Evolutionary conservation across 1,140 invertebrate species (phyloP).

Genomic region (Drosophila athabasca): DNA sequence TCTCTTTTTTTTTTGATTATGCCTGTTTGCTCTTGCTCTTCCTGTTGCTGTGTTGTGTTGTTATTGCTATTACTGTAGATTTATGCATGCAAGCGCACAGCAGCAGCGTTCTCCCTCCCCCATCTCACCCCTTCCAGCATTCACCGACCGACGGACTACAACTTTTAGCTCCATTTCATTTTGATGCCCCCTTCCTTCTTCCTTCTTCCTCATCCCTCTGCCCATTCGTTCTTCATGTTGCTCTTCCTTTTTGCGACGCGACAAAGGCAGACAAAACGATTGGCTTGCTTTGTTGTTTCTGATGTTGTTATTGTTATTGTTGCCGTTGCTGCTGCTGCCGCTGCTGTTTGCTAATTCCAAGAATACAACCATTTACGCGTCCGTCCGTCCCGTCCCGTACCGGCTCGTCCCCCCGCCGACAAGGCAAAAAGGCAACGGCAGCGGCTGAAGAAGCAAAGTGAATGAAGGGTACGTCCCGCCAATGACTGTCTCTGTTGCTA

Average conservation of each 20-base stretch:
- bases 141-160: slow-evolving; percentile 15
- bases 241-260: slow-evolving; percentile 45
- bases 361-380: slow-evolving; percentile 79
- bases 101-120: too few relatives aligned
- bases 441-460: slow-evolving; percentile 7
- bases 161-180: slow-evolving; percentile 75
- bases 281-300: slow-evolving; percentile 20
- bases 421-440: slow-evolving; percentile 32
- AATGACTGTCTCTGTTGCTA: not conserved
- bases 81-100: slow-evolving; percentile 74
- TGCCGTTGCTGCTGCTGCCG: slow-evolving; percentile 35
- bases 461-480: slow-evolving; percentile 27
- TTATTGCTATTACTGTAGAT: slow-evolving; percentile 69
- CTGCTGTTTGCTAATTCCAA: slow-evolving; percentile 75
- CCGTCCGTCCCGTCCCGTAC: slow-evolving; percentile 29
- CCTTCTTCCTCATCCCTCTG: not conserved
- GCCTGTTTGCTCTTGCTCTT: slow-evolving; percentile 14
- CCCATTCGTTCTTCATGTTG: slow-evolving; percentile 6
- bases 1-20: slow-evolving; percentile 12
- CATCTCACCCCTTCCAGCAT: not conserved
- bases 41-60: slow-evolving; percentile 4
- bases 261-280: slow-evolving; percentile 46
- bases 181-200: slow-evolving; percentile 43
- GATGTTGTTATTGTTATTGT: slow-evolving; percentile 2
- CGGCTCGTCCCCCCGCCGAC: slow-evolving; percentile 61